These are phyloP conservation scores for Papilio protenor DNA, from an alignment of 2,888 invertebrate species.

Conservation along the genomic window DNA sequence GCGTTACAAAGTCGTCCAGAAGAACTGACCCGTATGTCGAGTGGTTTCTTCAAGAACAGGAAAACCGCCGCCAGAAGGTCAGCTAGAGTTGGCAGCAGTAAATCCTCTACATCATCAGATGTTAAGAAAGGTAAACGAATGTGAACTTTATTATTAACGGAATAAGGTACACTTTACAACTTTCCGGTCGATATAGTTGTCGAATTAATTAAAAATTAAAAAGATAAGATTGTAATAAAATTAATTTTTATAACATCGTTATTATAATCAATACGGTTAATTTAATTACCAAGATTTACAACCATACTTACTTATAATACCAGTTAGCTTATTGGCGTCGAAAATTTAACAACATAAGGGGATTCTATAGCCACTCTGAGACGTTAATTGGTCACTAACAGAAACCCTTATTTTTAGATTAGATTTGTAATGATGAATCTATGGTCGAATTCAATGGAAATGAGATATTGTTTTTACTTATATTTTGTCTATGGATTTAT, in stretches of 20 bases:
- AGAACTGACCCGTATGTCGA: slow-evolving; percentile 78
- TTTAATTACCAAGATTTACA: not conserved
- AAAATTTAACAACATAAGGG: not conserved
- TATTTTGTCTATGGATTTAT: no score
- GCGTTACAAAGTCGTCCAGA: slow-evolving; percentile 81
- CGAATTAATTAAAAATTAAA: not conserved
- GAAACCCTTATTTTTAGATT: not conserved
- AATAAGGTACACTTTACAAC: not conserved
- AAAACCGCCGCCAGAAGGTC: slow-evolving; percentile 91
- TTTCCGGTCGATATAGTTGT: not conserved
- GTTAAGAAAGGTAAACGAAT: slow-evolving; percentile 69
- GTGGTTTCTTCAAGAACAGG: slow-evolving; percentile 89
- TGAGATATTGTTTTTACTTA: no score
- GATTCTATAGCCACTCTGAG: not conserved
- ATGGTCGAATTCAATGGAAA: no score
- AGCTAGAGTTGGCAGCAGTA: slow-evolving; percentile 87
- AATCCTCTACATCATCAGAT: slow-evolving; percentile 75
- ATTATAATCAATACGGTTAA: not conserved
- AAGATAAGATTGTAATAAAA: not conserved
- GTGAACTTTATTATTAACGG: not conserved
- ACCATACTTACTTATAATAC: not conserved
- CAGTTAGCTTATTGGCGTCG: not conserved
- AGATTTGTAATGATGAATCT: not conserved
- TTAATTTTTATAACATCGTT: not conserved
- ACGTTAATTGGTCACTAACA: not conserved